Evolutionary conservation across 2,888 invertebrate genomes (phyloP).

Genomic region (Drosophila robusta): DNA sequence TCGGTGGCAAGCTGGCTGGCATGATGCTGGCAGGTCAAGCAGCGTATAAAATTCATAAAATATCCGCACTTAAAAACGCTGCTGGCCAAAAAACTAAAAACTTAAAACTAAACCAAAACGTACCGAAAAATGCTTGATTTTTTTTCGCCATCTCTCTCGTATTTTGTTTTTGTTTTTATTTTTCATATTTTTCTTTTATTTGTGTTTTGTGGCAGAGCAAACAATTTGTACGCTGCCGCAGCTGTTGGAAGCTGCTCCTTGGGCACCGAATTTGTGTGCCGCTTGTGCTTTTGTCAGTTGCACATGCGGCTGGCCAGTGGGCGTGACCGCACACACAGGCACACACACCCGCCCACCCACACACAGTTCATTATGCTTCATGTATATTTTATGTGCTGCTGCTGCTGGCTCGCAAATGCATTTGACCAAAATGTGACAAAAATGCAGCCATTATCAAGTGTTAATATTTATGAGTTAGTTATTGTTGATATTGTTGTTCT

Average conservation of each 20-base stretch:
- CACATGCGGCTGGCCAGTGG: constrained; percentile 61
- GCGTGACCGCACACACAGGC: constrained; percentile 31
- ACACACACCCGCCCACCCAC: neutral
- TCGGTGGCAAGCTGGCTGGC: neutral
- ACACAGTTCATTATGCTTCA: constrained; percentile 50
- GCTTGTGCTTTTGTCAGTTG: constrained; percentile 71
- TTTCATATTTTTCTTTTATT: constrained; percentile 30
- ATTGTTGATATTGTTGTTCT: constrained; percentile 12
- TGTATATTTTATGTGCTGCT: constrained; percentile 51
- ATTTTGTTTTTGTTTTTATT: constrained; percentile 20
- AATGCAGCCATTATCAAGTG: constrained; percentile 55
- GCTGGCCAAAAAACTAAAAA: constrained; percentile 57
- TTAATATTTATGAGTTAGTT: constrained; percentile 43
- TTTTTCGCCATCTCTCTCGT: constrained; percentile 7
- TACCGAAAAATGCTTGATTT: constrained; percentile 26
- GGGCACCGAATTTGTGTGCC: constrained; percentile 39
- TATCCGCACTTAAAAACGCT: constrained; percentile 75
- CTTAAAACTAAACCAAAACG: constrained; percentile 48
- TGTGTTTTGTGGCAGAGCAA: constrained; percentile 32
- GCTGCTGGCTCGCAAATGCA: constrained; percentile 32
- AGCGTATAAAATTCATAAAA: constrained; percentile 79
- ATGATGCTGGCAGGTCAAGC: constrained; percentile 66
- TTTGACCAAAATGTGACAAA: constrained; percentile 37
- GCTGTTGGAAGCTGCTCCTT: constrained; percentile 30
- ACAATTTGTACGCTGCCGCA: constrained; percentile 33